These are phyloP conservation scores for Papilio polytes DNA, from an alignment of 1,140 invertebrate species.

Conservation along the genomic window DNA sequence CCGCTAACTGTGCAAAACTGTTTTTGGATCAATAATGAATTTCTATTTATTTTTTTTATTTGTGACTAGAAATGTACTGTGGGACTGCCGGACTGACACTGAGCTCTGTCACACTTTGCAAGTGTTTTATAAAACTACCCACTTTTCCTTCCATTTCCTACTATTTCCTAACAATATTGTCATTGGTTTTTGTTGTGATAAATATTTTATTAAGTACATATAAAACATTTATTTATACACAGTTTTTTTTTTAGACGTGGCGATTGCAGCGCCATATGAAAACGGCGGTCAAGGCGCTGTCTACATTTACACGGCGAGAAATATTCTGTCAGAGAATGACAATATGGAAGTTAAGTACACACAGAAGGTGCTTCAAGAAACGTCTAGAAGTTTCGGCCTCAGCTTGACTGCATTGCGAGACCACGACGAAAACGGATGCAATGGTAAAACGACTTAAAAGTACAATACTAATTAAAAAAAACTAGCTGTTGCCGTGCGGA, in stretches of 20 bases:
- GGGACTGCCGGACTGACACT: no score
- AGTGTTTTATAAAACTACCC: no score
- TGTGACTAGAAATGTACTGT: no score
- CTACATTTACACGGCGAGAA: slow-evolving; percentile 83
- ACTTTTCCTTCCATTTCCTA: no score
- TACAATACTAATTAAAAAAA: no score
- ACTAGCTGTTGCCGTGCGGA: no score
- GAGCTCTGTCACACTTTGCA: no score
- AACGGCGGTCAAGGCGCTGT: slow-evolving; percentile 81
- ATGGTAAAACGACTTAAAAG: slow-evolving; percentile 60
- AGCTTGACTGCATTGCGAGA: slow-evolving; percentile 79
- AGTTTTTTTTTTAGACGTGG: slow-evolving; percentile 75
- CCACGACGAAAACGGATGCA: slow-evolving; percentile 80
- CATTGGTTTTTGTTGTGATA: not conserved
- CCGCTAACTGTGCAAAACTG: no score
- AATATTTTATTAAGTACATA: not conserved
- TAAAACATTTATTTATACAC: not conserved
- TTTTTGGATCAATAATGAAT: no score
- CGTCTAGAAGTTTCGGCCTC: slow-evolving; percentile 82
- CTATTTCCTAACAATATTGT: no score
- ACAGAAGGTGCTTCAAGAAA: slow-evolving; percentile 56
- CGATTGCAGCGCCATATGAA: slow-evolving; percentile 85
- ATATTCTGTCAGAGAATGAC: slow-evolving; percentile 43
- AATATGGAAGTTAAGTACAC: slow-evolving; percentile 30
- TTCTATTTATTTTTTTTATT: no score